A percentile compares a stretch with the other conserved stretches of the same genome.
These are phyloP conservation scores for Syngnathus floridae DNA, from an alignment of 2,113 vertebrate genomes.

Conservation along the genomic window DNA sequence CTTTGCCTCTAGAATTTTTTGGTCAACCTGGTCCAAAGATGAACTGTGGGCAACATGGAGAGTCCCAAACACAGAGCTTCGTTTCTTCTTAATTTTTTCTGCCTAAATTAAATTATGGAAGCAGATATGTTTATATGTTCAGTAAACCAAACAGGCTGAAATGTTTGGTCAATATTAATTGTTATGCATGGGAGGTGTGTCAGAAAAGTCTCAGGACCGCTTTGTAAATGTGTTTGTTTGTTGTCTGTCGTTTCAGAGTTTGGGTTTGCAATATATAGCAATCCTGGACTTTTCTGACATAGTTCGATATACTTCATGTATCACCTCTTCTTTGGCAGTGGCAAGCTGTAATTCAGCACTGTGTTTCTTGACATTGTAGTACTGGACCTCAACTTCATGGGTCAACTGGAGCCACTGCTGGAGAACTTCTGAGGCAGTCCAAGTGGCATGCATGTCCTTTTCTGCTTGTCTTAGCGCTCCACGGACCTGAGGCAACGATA, in stretches of 20 bases:
- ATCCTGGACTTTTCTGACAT: not conserved
- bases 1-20: conserved; percentile 96
- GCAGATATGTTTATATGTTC: not conserved
- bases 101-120: conserved; percentile 67
- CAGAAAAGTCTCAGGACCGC: not conserved
- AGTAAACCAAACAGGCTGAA: not conserved
- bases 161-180: not conserved
- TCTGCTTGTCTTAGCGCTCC: conserved; percentile 69
- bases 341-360: conserved; percentile 86
- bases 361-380: conserved; percentile 94
- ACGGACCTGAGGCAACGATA: conserved; percentile 46
- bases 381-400: conserved; percentile 92
- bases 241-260: not conserved
- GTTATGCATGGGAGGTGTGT: not conserved
- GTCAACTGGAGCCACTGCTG: conserved; percentile 96
- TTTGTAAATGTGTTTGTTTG: not conserved
- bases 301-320: not conserved
- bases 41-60: conserved; percentile 94
- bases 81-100: conserved; percentile 96
- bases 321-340: conserved; percentile 91
- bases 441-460: conserved; percentile 64
- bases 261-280: not conserved
- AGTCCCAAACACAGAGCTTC: conserved; percentile 89
- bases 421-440: conserved; percentile 76
- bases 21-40: conserved; percentile 93